A percentile compares a stretch with the other conserved stretches of the same genome.
Evolutionary conservation across 1,140 invertebrate genomes (phyloP).

Genomic region (Calephelis nemesis): DNA sequence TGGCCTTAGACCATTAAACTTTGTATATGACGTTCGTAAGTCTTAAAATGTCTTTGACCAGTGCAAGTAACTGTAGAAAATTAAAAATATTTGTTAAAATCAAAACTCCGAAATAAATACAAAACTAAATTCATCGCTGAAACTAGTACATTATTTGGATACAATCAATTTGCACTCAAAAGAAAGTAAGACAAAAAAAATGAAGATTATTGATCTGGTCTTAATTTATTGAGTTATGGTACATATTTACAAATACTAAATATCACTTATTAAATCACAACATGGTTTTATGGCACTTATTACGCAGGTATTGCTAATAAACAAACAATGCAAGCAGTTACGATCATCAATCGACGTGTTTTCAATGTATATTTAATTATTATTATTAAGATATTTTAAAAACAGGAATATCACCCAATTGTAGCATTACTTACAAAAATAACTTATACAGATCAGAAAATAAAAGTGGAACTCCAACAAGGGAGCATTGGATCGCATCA

Average conservation of each 20-base stretch:
- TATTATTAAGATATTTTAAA: constrained; percentile 42
- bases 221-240: constrained; percentile 63
- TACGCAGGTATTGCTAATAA: constrained; percentile 62
- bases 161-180: constrained; percentile 53
- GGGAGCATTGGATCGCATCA: constrained; percentile 48
- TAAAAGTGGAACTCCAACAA: constrained; percentile 47
- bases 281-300: constrained; percentile 76
- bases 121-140: constrained; percentile 26
- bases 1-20: neutral
- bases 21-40: constrained; percentile 17
- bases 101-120: constrained; percentile 33
- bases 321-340: constrained; percentile 33
- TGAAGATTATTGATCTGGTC: constrained; percentile 46
- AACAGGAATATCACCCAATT: constrained; percentile 68
- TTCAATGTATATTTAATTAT: constrained; percentile 56
- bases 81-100: constrained; percentile 14
- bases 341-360: constrained; percentile 51
- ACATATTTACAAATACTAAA: constrained; percentile 79
- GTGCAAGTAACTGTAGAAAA: constrained; percentile 41
- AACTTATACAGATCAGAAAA: constrained; percentile 70
- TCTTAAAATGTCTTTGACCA: constrained; percentile 39
- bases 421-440: constrained; percentile 57
- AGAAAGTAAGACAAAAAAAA: constrained; percentile 50
- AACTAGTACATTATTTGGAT: constrained; percentile 3
- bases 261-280: constrained; percentile 78